These are phyloP conservation scores for Scomberomorus guttatus DNA, from an alignment of 2,797 vertebrate genomes.

Conservation along the genomic window DNA sequence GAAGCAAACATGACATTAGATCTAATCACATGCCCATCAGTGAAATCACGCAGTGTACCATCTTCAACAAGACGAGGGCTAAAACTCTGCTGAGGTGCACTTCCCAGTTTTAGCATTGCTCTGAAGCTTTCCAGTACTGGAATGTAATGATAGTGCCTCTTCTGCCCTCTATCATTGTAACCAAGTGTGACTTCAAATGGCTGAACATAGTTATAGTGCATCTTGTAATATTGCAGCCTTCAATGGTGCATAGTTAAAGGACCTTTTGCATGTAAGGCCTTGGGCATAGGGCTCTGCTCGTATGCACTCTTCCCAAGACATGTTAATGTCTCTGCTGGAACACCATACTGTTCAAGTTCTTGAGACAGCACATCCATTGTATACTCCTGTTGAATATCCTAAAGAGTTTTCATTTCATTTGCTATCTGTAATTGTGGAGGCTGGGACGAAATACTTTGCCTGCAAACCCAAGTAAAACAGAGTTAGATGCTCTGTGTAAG, in stretches of 20 bases:
- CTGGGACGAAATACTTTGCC: background rate
- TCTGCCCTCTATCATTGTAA: slow-evolving; percentile 32
- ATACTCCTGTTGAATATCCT: slow-evolving; percentile 40
- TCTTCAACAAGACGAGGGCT: slow-evolving; percentile 19
- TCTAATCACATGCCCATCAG: slow-evolving; percentile 39
- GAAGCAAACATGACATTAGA: slow-evolving; percentile 44
- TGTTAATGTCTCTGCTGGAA: background rate
- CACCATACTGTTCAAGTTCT: slow-evolving; percentile 23
- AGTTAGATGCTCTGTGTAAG: too few species aligned
- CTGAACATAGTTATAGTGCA: slow-evolving; percentile 37
- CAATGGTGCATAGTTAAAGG: slow-evolving; percentile 31
- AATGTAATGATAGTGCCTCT: slow-evolving; percentile 38
- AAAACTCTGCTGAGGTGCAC: slow-evolving; percentile 10
- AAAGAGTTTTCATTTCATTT: slow-evolving; percentile 27
- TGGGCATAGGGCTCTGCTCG: slow-evolving; percentile 38
- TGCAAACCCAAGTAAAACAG: slow-evolving; percentile 31
- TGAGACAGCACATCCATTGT: slow-evolving; percentile 19
- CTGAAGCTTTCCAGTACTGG: slow-evolving; percentile 32
- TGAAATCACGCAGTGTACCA: slow-evolving; percentile 21
- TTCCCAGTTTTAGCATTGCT: background rate
- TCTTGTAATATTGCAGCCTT: slow-evolving; percentile 52
- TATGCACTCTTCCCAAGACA: slow-evolving; percentile 4
- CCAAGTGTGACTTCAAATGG: slow-evolving; percentile 46
- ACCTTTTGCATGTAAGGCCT: slow-evolving; percentile 39
- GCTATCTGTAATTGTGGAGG: slow-evolving; percentile 29